A percentile compares a stretch with the other conserved stretches of the same genome.
phyloP scores from a whole-genome alignment of 2,888 invertebrate genomes.

The Rotaria sp. region DNA sequence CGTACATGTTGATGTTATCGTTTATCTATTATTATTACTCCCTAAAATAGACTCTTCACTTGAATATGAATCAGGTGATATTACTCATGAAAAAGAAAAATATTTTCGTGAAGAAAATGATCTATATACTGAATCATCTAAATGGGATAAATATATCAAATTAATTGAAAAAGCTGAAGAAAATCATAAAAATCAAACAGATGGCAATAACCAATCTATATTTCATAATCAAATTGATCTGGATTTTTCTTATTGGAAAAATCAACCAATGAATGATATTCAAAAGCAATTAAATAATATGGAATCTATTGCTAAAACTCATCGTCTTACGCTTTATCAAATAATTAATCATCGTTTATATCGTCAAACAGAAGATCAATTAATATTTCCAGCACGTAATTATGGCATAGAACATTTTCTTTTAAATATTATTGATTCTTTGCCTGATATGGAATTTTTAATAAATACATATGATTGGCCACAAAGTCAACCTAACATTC shows the following conservation, averaged over 20 bases:
- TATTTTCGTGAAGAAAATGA: slow-evolving; percentile 27
- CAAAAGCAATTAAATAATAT: slow-evolving; percentile 60
- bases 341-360: slow-evolving; percentile 73
- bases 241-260: neutral
- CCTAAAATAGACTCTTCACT: neutral
- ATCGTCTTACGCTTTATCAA: slow-evolving; percentile 70
- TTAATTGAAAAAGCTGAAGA: slow-evolving; percentile 47
- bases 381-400: slow-evolving; percentile 81
- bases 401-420: slow-evolving; percentile 82
- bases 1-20: neutral
- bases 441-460: slow-evolving; percentile 76
- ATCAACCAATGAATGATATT: neutral
- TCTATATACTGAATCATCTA: neutral
- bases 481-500: slow-evolving; percentile 63
- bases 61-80: neutral
- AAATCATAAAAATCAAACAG: slow-evolving; percentile 47
- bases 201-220: slow-evolving; percentile 47
- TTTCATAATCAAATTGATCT: slow-evolving; percentile 46
- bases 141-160: slow-evolving; percentile 49
- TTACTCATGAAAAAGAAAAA: slow-evolving; percentile 36
- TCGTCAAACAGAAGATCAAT: slow-evolving; percentile 67
- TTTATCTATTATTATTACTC: neutral
- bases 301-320: slow-evolving; percentile 62
- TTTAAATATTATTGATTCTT: slow-evolving; percentile 62
- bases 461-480: slow-evolving; percentile 89